Conservation (phyloP, 1,140 invertebrate genomes). For the Drosophila subpulchrella region DNA sequence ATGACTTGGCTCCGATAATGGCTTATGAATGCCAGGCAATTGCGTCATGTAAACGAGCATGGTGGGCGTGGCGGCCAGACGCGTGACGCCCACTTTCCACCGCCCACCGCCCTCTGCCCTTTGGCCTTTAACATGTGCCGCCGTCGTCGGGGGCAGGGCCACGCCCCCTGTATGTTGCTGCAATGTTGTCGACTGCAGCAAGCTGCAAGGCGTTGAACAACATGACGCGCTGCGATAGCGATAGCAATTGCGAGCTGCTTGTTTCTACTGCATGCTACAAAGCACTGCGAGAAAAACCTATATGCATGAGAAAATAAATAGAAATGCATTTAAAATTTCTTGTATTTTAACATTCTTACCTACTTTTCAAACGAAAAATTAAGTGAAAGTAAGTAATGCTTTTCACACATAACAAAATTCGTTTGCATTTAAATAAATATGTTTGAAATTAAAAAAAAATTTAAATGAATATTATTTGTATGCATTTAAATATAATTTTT, state of each 20-base stretch:
- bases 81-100: conserved; percentile 42
- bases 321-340: too few species aligned
- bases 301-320: too few species aligned
- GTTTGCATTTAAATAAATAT: too few species aligned
- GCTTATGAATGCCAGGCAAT: conserved; percentile 77
- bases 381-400: too few species aligned
- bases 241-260: conserved; percentile 21
- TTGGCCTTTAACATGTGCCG: conserved; percentile 33
- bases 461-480: too few species aligned
- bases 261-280: conserved; percentile 7
- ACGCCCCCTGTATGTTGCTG: conserved; percentile 66
- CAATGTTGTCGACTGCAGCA: conserved; percentile 58
- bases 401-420: too few species aligned
- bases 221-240: conserved; percentile 46
- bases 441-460: too few species aligned
- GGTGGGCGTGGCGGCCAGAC: conserved; percentile 50
- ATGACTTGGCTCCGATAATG: conserved; percentile 77
- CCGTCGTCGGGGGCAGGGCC: not conserved
- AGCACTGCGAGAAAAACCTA: not conserved
- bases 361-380: too few species aligned
- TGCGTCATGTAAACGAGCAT: conserved; percentile 70
- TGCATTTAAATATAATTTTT: too few species aligned
- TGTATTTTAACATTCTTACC: too few species aligned
- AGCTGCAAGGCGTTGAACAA: conserved; percentile 68
- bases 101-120: conserved; percentile 1